These are phyloP conservation scores for Sebastes iracundus DNA, from an alignment of 2,797 vertebrate species.

Conservation along the genomic window DNA sequence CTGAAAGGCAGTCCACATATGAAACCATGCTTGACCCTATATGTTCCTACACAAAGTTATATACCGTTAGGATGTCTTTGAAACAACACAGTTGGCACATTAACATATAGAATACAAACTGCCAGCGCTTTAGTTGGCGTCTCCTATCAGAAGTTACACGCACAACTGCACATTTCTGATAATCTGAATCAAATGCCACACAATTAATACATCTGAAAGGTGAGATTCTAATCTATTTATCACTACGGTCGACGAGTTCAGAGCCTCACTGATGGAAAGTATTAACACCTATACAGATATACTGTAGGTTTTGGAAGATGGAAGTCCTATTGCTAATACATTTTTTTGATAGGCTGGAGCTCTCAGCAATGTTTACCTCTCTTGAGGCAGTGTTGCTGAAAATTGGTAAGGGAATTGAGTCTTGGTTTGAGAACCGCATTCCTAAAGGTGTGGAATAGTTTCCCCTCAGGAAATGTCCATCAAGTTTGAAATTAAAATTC, in stretches of 20 bases:
- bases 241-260: constrained; percentile 32
- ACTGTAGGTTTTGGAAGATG: constrained; percentile 59
- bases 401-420: constrained; percentile 80
- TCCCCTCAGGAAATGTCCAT: constrained; percentile 65
- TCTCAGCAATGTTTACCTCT: constrained; percentile 77
- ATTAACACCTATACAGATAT: constrained; percentile 64
- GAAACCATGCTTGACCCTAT: neutral
- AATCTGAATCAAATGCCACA: constrained; percentile 14
- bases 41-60: neutral
- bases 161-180: constrained; percentile 30
- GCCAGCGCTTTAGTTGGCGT: neutral
- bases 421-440: constrained; percentile 69
- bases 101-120: constrained; percentile 32
- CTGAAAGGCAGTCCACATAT: constrained; percentile 27
- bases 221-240: constrained; percentile 52
- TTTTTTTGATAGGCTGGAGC: constrained; percentile 69
- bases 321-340: constrained; percentile 67
- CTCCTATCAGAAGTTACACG: neutral
- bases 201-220: constrained; percentile 33
- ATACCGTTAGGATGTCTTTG: neutral
- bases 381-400: constrained; percentile 80
- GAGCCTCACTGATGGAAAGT: constrained; percentile 32
- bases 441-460: constrained; percentile 70
- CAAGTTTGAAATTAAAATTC: constrained; percentile 73
- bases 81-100: constrained; percentile 9